phyloP scores from a whole-genome alignment of 2,888 invertebrate genomes.

The Germaria angustata region DNA sequence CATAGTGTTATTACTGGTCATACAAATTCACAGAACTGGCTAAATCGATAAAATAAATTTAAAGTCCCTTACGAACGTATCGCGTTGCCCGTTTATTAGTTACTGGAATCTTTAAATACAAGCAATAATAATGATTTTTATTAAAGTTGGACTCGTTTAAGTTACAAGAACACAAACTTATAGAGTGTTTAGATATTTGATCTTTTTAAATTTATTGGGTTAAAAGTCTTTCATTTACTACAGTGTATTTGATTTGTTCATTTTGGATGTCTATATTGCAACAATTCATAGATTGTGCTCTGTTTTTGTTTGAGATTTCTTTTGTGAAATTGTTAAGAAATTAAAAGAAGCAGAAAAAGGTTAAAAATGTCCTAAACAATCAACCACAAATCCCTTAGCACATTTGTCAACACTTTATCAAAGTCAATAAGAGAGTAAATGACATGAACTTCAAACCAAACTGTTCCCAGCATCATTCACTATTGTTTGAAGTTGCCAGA shows the following conservation, averaged over 20 bases:
- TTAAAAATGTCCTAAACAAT: slow-evolving; percentile 68
- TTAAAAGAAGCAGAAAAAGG: slow-evolving; percentile 53
- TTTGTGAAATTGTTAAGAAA: slow-evolving; percentile 41
- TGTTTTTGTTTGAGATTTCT: slow-evolving; percentile 12
- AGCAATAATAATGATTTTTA: background rate
- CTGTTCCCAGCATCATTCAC: slow-evolving; percentile 1
- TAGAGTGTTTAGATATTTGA: background rate
- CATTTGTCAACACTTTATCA: slow-evolving; percentile 78
- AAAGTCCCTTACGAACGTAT: background rate
- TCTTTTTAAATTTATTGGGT: background rate
- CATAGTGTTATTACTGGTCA: slow-evolving; percentile 9
- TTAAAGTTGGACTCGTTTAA: background rate
- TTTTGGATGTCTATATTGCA: slow-evolving; percentile 1
- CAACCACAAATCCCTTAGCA: slow-evolving; percentile 77
- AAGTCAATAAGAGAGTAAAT: slow-evolving; percentile 71
- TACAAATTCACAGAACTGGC: background rate
- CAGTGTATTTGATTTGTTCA: slow-evolving; percentile 4
- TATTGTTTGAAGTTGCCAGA: slow-evolving; percentile 16
- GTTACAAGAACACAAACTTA: background rate
- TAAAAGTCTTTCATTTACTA: background rate
- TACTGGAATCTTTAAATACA: background rate
- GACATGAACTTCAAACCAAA: slow-evolving; percentile 24
- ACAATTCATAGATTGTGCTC: background rate
- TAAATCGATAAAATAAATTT: background rate
- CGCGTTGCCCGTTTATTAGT: background rate